Percentiles rank a stretch among this genome's conserved stretches.
phyloP scores from a whole-genome alignment of 2,888 invertebrate species.

The Craniophora ligustri region DNA sequence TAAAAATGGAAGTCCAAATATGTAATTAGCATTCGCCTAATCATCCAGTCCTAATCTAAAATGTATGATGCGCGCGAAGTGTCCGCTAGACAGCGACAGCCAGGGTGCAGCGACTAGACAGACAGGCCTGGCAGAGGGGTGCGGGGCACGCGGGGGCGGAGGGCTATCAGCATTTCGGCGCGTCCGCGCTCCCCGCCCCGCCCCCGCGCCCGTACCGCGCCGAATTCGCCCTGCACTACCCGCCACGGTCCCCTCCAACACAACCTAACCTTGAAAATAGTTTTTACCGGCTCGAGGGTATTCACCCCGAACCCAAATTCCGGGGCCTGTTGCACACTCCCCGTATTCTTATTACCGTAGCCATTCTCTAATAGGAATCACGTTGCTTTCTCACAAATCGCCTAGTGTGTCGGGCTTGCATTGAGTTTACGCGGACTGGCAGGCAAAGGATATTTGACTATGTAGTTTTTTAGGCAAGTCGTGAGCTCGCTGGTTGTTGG shows the following conservation, averaged over 20 bases:
- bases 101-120: slow-evolving; percentile 66
- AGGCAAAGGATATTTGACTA: slow-evolving; percentile 86
- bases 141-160: slow-evolving; percentile 63
- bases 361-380: slow-evolving; percentile 73
- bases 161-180: slow-evolving; percentile 87
- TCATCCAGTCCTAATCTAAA: slow-evolving; percentile 35
- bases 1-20: slow-evolving; percentile 6
- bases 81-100: slow-evolving; percentile 51
- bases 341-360: slow-evolving; percentile 64
- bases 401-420: slow-evolving; percentile 65
- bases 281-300: slow-evolving; percentile 88
- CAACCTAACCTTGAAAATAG: slow-evolving; percentile 88
- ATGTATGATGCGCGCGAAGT: slow-evolving; percentile 54
- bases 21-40: slow-evolving; percentile 12
- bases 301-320: slow-evolving; percentile 88
- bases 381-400: slow-evolving; percentile 58
- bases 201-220: slow-evolving; percentile 65
- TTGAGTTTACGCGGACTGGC: slow-evolving; percentile 77
- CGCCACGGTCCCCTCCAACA: slow-evolving; percentile 84
- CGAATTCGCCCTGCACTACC: slow-evolving; percentile 84
- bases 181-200: slow-evolving; percentile 73
- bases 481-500: slow-evolving; percentile 74
- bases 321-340: slow-evolving; percentile 80
- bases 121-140: slow-evolving; percentile 56
- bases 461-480: slow-evolving; percentile 80